phyloP scores from a whole-genome alignment of 1,140 invertebrate species.

The Zaprionus lachaisei region DNA sequence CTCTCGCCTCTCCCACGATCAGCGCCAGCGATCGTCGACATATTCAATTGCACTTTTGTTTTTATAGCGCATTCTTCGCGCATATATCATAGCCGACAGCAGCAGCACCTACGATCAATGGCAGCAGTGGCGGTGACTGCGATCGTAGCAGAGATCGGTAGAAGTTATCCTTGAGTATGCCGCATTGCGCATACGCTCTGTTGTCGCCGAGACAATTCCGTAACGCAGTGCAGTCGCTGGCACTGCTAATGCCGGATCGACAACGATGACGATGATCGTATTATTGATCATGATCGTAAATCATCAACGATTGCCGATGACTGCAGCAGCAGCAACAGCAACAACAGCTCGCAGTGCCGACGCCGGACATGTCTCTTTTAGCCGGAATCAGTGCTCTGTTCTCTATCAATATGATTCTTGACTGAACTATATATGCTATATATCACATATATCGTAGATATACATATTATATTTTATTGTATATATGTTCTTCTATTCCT shows the following conservation, averaged over 20 bases:
- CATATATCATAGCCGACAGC: slow-evolving; percentile 67
- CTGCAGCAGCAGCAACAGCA: background rate
- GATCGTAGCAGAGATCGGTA: slow-evolving; percentile 28
- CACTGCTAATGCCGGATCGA: slow-evolving; percentile 23
- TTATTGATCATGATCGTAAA: slow-evolving; percentile 45
- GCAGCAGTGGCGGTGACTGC: background rate
- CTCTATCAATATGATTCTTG: too few relatives aligned
- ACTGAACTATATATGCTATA: background rate
- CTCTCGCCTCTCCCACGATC: slow-evolving; percentile 7
- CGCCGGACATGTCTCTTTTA: background rate
- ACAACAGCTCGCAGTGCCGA: background rate
- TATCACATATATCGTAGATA: background rate
- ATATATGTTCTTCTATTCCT: too few relatives aligned
- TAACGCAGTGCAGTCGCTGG: slow-evolving; percentile 27
- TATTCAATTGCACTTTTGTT: slow-evolving; percentile 38
- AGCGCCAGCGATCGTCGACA: slow-evolving; percentile 6
- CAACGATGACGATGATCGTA: slow-evolving; percentile 27
- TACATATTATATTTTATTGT: background rate
- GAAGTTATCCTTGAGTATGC: slow-evolving; percentile 47
- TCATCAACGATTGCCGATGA: slow-evolving; percentile 32
- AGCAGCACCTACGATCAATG: slow-evolving; percentile 1
- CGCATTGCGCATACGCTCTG: slow-evolving; percentile 67
- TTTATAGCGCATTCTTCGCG: slow-evolving; percentile 74
- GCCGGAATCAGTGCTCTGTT: background rate
- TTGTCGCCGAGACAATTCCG: slow-evolving; percentile 42